phyloP scores from a whole-genome alignment of 1,140 invertebrate species.

The Aphidius gifuensis region DNA sequence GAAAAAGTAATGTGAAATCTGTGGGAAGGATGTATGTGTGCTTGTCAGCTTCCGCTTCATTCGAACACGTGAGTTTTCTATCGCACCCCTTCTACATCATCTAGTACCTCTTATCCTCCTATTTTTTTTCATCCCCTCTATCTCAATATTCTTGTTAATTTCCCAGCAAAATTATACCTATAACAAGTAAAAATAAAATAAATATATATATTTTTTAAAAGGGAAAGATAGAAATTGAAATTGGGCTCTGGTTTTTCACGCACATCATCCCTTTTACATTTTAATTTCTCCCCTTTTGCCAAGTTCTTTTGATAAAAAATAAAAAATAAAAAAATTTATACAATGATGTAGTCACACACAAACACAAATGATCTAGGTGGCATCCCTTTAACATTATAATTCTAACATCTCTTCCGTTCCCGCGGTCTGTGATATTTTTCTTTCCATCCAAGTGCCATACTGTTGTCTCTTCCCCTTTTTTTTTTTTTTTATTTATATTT shows the following conservation, averaged over 20 bases:
- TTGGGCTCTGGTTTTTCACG: slow-evolving; percentile 42
- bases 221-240: slow-evolving; percentile 16
- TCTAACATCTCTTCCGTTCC: slow-evolving; percentile 31
- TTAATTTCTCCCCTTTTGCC: slow-evolving; percentile 53
- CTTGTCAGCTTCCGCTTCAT: slow-evolving; percentile 18
- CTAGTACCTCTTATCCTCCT: neutral
- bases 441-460: slow-evolving; percentile 18
- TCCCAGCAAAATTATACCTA: slow-evolving; percentile 44
- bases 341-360: too few species aligned
- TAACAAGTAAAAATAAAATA: slow-evolving; percentile 27
- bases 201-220: slow-evolving; percentile 15
- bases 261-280: slow-evolving; percentile 54
- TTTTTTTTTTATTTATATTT: slow-evolving; percentile 14
- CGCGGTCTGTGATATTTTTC: slow-evolving; percentile 20
- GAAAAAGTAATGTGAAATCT: neutral
- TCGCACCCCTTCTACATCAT: slow-evolving; percentile 22
- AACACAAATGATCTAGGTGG: slow-evolving; percentile 31
- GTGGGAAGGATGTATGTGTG: slow-evolving; percentile 10
- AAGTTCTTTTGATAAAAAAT: slow-evolving; percentile 41
- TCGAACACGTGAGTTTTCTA: slow-evolving; percentile 12
- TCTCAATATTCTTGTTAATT: slow-evolving; percentile 46
- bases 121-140: slow-evolving; percentile 26
- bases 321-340: slow-evolving; percentile 15
- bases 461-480: slow-evolving; percentile 21
- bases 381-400: slow-evolving; percentile 53